Percentiles rank a stretch among this genome's conserved stretches.
Evolutionary conservation across 2,113 vertebrate species (phyloP).

Genomic region (Hirundichthys speculiger): DNA sequence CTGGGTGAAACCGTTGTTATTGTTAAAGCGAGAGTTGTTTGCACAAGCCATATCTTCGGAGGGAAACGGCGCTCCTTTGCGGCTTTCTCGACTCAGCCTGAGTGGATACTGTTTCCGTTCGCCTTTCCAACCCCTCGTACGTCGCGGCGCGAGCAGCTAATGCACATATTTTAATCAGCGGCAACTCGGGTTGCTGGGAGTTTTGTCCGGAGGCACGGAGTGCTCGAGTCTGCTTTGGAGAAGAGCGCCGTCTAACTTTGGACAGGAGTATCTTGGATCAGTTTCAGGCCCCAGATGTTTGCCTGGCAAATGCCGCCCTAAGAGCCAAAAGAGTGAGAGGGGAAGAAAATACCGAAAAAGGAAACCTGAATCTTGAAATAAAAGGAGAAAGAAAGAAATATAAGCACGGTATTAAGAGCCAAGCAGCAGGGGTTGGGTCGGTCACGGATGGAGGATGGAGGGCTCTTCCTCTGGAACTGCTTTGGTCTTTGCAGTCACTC

Average conservation of each 20-base stretch:
- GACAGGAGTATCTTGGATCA: not conserved
- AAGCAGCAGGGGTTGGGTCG: constrained; percentile 28
- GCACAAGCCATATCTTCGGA: constrained; percentile 78
- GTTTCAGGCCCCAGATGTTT: constrained; percentile 12
- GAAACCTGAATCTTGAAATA: too few species aligned
- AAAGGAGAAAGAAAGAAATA: not conserved
- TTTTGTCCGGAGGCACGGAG: constrained; percentile 38
- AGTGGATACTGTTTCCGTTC: constrained; percentile 65
- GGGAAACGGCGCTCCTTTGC: constrained; percentile 70
- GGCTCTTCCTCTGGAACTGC: constrained; percentile 75
- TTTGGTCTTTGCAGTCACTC: constrained; percentile 77
- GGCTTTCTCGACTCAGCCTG: constrained; percentile 64
- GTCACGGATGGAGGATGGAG: constrained; percentile 49
- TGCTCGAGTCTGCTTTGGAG: constrained; percentile 24
- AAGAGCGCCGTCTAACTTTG: constrained; percentile 15
- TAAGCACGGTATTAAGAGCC: not conserved
- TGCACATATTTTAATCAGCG: constrained; percentile 67
- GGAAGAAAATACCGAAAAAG: too few species aligned
- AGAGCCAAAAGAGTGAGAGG: not conserved
- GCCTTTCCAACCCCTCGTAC: constrained; percentile 38
- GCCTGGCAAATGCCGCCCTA: not conserved
- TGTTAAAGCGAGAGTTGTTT: constrained; percentile 74
- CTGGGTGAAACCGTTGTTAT: constrained; percentile 75
- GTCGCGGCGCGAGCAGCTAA: constrained; percentile 40
- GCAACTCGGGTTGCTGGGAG: constrained; percentile 49